Evolutionary conservation across 2,797 vertebrate genomes (phyloP).

Genomic region (Sciurus carolinensis): DNA sequence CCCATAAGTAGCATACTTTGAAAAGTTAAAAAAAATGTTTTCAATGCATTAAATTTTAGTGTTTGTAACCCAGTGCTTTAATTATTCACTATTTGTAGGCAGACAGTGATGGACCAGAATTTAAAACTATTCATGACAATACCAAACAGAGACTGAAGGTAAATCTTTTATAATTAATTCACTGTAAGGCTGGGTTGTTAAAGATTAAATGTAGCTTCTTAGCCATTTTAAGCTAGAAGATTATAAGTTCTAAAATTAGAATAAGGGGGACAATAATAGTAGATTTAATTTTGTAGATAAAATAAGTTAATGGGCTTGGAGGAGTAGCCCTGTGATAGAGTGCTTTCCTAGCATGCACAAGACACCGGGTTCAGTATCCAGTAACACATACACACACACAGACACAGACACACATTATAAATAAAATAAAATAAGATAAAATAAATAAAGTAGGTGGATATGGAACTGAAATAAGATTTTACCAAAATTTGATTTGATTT

Average conservation of each 20-base stretch:
- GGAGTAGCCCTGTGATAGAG: too few species aligned
- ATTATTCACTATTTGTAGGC: slow-evolving; percentile 89
- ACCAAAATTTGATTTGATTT: slow-evolving; percentile 56
- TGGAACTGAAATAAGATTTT: slow-evolving; percentile 65
- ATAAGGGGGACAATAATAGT: background rate
- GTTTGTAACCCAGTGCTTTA: slow-evolving; percentile 28
- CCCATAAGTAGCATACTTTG: slow-evolving; percentile 40
- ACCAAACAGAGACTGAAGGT: slow-evolving; percentile 94
- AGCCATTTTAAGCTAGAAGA: slow-evolving; percentile 19
- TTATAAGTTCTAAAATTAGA: slow-evolving; percentile 38
- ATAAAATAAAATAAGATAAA: too few species aligned
- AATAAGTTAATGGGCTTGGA: background rate
- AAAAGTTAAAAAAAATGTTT: slow-evolving; percentile 63
- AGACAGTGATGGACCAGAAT: slow-evolving; percentile 93
- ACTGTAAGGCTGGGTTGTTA: background rate
- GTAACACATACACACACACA: too few species aligned
- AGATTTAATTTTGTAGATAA: background rate
- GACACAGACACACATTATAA: too few species aligned
- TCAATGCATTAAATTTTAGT: slow-evolving; percentile 26
- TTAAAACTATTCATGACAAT: slow-evolving; percentile 91
- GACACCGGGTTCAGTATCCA: too few species aligned
- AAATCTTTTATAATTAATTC: slow-evolving; percentile 80
- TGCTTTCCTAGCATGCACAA: too few species aligned
- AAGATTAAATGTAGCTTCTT: slow-evolving; percentile 10
- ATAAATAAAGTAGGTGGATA: background rate